Conservation (phyloP, 2,888 invertebrate species). For the Stegana nigrithorax region DNA sequence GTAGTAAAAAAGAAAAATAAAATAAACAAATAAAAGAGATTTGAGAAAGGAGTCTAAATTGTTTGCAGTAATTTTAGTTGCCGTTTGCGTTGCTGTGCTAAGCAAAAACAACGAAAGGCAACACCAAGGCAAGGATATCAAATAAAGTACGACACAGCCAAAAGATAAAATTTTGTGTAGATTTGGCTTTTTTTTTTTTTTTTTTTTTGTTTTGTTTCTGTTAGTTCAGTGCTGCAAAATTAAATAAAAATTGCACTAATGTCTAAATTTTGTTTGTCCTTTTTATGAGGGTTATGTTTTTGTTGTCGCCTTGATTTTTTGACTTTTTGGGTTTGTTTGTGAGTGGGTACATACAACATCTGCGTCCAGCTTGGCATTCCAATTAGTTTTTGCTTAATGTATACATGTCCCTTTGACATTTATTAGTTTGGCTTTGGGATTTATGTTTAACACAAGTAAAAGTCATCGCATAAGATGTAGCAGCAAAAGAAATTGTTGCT, state of each 20-base stretch:
- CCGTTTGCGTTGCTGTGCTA: too few species aligned
- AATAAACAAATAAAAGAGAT: too few species aligned
- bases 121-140: too few species aligned
- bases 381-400: constrained; percentile 7
- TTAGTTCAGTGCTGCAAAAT: constrained; percentile 31
- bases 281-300: too few species aligned
- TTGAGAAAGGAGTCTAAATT: not conserved
- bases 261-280: not conserved
- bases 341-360: not conserved
- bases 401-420: constrained; percentile 43
- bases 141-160: too few species aligned
- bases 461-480: not conserved
- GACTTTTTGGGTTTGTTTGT: constrained; percentile 19
- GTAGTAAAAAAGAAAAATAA: too few species aligned
- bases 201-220: constrained; percentile 15
- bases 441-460: not conserved
- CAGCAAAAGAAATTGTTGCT: not conserved
- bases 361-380: not conserved
- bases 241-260: not conserved
- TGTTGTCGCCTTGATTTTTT: constrained; percentile 5
- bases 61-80: constrained; percentile 22
- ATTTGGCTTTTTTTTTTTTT: constrained; percentile 31
- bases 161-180: constrained; percentile 27
- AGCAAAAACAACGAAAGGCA: too few species aligned
- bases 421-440: constrained; percentile 39